Percentiles rank a stretch among this genome's conserved stretches.
Evolutionary conservation across 2,797 vertebrate genomes (phyloP).

Genomic region (Myotis daubentonii): DNA sequence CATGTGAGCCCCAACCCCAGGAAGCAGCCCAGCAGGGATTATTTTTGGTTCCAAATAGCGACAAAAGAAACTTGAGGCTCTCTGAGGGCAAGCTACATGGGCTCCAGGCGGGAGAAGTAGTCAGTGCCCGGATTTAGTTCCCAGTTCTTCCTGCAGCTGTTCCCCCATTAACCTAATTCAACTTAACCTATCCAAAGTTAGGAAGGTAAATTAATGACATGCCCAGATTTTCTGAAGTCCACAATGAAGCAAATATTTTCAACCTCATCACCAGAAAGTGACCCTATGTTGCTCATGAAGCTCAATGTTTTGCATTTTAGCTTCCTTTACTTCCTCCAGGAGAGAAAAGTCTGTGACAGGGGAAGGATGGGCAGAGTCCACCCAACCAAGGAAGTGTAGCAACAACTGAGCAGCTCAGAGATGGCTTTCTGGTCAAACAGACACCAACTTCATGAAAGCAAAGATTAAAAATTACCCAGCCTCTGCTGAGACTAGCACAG

Average conservation of each 20-base stretch:
- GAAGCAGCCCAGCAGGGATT: not conserved
- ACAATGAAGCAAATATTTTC: slow-evolving; percentile 11
- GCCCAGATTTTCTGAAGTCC: slow-evolving; percentile 7
- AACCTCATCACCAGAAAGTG: not conserved
- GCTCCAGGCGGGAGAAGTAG: not conserved
- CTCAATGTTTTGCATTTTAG: not conserved
- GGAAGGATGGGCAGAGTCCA: not conserved
- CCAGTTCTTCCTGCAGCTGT: not conserved
- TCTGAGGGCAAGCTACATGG: not conserved
- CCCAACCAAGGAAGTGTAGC: not conserved
- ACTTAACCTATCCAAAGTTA: not conserved
- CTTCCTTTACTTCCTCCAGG: not conserved
- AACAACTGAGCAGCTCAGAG: not conserved
- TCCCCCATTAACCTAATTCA: not conserved
- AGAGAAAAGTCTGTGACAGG: not conserved
- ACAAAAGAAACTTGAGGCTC: not conserved
- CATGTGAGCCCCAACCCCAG: not conserved
- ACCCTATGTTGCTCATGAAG: not conserved
- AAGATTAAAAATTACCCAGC: not conserved
- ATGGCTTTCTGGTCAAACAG: not conserved
- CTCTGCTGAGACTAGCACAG: not conserved
- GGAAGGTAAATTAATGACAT: not conserved
- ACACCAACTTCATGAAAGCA: not conserved
- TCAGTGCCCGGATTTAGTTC: not conserved
- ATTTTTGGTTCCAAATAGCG: not conserved